Evolutionary conservation across 1,140 invertebrate genomes (phyloP).

Genomic region (Teleogryllus occipitalis): DNA sequence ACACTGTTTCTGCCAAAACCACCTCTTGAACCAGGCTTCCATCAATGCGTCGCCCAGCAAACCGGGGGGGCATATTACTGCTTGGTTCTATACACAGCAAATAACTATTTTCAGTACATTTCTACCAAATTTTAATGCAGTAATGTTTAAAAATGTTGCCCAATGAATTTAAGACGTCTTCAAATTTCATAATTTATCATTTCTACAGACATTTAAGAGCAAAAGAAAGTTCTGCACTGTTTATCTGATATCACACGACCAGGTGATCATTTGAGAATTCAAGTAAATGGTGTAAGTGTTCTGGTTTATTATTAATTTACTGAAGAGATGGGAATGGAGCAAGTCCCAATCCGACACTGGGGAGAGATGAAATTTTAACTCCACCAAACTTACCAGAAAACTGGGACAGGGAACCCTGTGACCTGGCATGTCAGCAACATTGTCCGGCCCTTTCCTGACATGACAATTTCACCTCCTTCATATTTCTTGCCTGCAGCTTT

Average conservation of each 20-base stretch:
- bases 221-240: too few species aligned
- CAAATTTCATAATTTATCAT: too few species aligned
- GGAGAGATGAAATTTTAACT: background rate
- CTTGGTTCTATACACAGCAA: slow-evolving; percentile 40
- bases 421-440: slow-evolving; percentile 30
- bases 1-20: slow-evolving; percentile 15
- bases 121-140: background rate
- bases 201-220: too few species aligned
- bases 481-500: slow-evolving; percentile 27
- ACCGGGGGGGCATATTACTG: slow-evolving; percentile 43
- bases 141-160: background rate
- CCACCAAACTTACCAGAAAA: slow-evolving; percentile 28
- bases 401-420: slow-evolving; percentile 29
- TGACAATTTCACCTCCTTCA: slow-evolving; percentile 28
- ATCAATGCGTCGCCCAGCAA: slow-evolving; percentile 36
- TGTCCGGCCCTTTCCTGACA: slow-evolving; percentile 15
- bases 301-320: too few species aligned
- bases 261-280: too few species aligned
- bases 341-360: background rate
- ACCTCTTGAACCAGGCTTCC: slow-evolving; percentile 22
- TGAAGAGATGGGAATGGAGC: too few species aligned
- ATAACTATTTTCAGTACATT: background rate
- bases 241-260: too few species aligned
- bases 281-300: too few species aligned
- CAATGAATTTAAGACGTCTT: background rate